Evolutionary conservation across 1,140 invertebrate genomes (phyloP), one percentile per base, ranked within the genome.

Genomic region (Stegodyphus mimosarum): DNA sequence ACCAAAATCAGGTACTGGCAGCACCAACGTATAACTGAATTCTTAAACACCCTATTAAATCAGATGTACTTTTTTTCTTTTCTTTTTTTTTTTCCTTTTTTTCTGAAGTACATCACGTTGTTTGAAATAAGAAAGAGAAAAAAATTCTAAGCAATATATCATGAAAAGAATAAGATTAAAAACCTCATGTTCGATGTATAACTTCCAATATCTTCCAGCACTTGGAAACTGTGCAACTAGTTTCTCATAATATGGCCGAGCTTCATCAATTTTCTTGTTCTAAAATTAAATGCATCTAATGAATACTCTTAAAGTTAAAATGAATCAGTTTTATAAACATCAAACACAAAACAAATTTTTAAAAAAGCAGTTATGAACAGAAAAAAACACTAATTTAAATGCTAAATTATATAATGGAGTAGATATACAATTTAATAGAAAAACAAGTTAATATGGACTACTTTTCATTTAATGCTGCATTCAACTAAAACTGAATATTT

Each of bases 131-230:
- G 0, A 60, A 60, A 60, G 55, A 60, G 7, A 67, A 67, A 67
- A 18, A 67, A 67, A 17, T 13, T 67, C 7, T 15, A 67, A 67
- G 11, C 64, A 67, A 67, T 81, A 70, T 53, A 84, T 49, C 70
- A 83, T 83, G 53, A 83, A 71, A 85, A 76, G 33, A 78, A 73
- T 79, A 87, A 79, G 60, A 83, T 87, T 87, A 86, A 81, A 83
- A 86, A 97, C 96, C 95, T 99, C 98, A 92, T 99, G 97, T 91
- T 99, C 98, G 89, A 99, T 99, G 91, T 99, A 99, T 87, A 98
- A 96, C 92, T 99, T 99, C 98, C 98, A 99, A 91, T 97, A 99
- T 86, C 97, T 93, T 2, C 98, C 98, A 66, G 97, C 96, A 55
- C 97, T 98, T 7, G 98, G 97, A 90, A 99, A 99, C 17, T 97